These are phyloP conservation scores for Limosa lapponica DNA, from an alignment of 2,797 vertebrate genomes.

Conservation along the genomic window DNA sequence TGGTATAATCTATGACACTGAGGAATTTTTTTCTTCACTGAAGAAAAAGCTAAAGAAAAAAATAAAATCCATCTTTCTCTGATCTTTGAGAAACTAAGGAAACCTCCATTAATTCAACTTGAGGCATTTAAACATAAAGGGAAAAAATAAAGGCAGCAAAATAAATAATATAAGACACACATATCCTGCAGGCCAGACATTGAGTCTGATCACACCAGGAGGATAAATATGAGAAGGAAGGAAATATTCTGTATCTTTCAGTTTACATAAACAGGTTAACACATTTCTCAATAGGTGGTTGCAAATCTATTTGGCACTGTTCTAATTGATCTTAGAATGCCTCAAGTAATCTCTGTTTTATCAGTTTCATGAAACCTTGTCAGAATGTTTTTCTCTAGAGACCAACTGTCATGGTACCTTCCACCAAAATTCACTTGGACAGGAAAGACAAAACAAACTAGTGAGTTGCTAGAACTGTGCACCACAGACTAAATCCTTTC, in stretches of 20 bases:
- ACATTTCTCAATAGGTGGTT: neutral
- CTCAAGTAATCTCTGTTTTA: neutral
- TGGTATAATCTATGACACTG: rapidly evolving
- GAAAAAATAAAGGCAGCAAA: neutral
- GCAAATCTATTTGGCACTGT: neutral
- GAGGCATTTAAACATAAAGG: neutral
- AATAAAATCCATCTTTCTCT: neutral
- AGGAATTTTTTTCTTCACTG: neutral
- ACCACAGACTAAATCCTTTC: neutral
- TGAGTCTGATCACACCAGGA: neutral
- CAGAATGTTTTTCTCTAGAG: neutral
- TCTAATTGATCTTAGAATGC: neutral
- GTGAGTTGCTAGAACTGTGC: neutral
- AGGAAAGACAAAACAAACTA: neutral
- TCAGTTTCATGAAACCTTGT: neutral
- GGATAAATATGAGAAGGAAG: neutral
- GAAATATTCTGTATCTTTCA: neutral
- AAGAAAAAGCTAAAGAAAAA: neutral
- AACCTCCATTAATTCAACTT: neutral
- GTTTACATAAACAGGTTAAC: neutral
- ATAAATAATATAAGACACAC: neutral
- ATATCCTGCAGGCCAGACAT: neutral
- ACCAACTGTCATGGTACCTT: neutral
- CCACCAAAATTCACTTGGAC: neutral
- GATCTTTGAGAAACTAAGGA: neutral